Evolutionary conservation across 2,797 vertebrate species (phyloP).

Genomic region (Eremophila alpestris): DNA sequence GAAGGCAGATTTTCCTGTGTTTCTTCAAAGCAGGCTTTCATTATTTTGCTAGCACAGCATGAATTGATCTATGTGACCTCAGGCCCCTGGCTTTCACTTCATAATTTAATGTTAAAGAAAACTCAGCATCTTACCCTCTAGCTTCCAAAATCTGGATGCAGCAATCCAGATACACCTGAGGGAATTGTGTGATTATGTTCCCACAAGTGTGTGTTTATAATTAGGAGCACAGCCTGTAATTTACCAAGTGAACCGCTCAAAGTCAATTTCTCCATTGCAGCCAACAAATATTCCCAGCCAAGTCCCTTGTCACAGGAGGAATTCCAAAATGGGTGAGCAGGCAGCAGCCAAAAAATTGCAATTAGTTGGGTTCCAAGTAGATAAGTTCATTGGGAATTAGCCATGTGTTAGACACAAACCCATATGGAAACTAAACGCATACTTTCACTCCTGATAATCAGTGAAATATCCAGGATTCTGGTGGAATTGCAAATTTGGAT

Average conservation of each 20-base stretch:
- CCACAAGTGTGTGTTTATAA: slow-evolving; percentile 4
- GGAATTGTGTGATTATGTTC: background rate
- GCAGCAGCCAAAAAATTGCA: background rate
- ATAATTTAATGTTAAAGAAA: slow-evolving; percentile 26
- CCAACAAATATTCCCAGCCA: background rate
- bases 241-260: background rate
- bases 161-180: background rate
- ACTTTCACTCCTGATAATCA: background rate
- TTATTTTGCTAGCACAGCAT: slow-evolving; percentile 8
- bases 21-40: slow-evolving; percentile 11
- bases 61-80: background rate
- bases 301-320: background rate
- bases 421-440: background rate
- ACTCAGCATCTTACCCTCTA: background rate
- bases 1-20: slow-evolving; percentile 6
- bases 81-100: slow-evolving; percentile 1
- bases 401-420: background rate
- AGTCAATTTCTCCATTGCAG: background rate
- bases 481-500: background rate
- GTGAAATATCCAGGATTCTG: background rate
- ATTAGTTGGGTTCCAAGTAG: background rate
- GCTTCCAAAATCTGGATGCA: slow-evolving; percentile 21
- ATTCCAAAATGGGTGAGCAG: background rate
- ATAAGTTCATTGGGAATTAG: slow-evolving; percentile 3
- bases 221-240: slow-evolving; percentile 31